Evolutionary conservation across 2,113 vertebrate species (phyloP), one percentile per base, ranked within the genome.

Genomic region (Lepisosteus oculatus): DNA sequence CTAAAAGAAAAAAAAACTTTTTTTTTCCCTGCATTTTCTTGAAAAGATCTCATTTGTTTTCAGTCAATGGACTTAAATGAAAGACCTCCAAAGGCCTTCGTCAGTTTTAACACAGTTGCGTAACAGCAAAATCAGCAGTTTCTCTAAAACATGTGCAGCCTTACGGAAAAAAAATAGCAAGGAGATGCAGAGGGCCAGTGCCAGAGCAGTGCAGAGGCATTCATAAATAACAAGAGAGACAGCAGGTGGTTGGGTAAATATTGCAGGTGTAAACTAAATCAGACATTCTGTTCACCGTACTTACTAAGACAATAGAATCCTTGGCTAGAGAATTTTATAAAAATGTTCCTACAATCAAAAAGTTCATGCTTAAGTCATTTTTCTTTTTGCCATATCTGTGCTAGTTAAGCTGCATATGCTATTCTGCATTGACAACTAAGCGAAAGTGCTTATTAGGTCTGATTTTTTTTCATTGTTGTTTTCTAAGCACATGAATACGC

Each of bases 241-340:
- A 6, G 5, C 9, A 6, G 9, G 70, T 64, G 51, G 65, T 17
- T 17, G 11, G 8, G 15, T 63, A 44, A 45, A 15, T 55, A 12
- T 17, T 54, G 17, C 67, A 68, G 66, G 67, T 55, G 57, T 54
- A 57, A 15, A 43, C 41, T 66, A 13, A 54, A 67, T 73, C 64
- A 68, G 15, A 67, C 13, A 6, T 6, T 47, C 13, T 15, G 8
- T 6, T 4, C 4, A 12, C 42, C 56, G 43, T 70, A 42, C 47
- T 67, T 61, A 17, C 65, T 61, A 29, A 29, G 29, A 29, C 63
- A 62, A 65, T 14, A 68, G 8, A 51, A 54, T 42, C 13, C 12
- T 68, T 43, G 13, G 6, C 9, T 43, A 51, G 17, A 42, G 13
- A 9, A 8, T 64, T 63, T 55, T 17, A 15, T 45, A 45, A 43